Evolutionary conservation across 1,140 invertebrate genomes (phyloP).

Genomic region (Goniozus legneri): DNA sequence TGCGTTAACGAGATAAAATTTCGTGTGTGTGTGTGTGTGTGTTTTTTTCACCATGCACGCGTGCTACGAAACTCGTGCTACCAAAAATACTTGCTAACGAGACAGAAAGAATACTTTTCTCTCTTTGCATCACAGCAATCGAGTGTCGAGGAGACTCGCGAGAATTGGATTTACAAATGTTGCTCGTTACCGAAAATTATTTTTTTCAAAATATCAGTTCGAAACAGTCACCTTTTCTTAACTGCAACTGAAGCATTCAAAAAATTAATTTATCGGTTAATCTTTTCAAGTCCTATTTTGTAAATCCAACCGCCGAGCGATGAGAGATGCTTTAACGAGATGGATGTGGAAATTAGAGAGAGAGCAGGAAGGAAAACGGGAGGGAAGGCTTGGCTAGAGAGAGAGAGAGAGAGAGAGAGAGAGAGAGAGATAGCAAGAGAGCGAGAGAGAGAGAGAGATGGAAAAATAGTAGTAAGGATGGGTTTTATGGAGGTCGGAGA

Average conservation of each 20-base stretch:
- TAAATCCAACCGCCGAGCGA: too few relatives aligned
- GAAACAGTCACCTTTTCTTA: too few relatives aligned
- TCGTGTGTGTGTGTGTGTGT: too few relatives aligned
- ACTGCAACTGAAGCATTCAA: too few relatives aligned
- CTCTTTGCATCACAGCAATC: neutral
- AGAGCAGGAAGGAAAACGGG: constrained; percentile 2
- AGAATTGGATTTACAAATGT: constrained; percentile 6
- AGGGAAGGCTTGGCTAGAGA: constrained; percentile 9
- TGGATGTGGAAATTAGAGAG: neutral
- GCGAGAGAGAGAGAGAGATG: constrained; percentile 2
- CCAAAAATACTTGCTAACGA: too few relatives aligned
- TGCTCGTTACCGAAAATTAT: too few relatives aligned
- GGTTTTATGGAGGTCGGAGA: neutral
- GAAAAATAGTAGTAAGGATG: neutral
- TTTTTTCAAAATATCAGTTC: too few relatives aligned
- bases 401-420: constrained; percentile 6
- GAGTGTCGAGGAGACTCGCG: neutral
- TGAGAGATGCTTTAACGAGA: too few relatives aligned
- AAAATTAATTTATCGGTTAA: too few relatives aligned
- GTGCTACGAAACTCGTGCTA: too few relatives aligned
- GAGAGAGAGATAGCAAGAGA: neutral
- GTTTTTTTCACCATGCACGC: too few relatives aligned
- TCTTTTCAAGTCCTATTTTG: too few relatives aligned
- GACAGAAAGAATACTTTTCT: neutral
- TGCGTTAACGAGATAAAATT: neutral